These are phyloP conservation scores for Machimus atricapillus DNA, from an alignment of 2,888 invertebrate genomes.

Conservation along the genomic window DNA sequence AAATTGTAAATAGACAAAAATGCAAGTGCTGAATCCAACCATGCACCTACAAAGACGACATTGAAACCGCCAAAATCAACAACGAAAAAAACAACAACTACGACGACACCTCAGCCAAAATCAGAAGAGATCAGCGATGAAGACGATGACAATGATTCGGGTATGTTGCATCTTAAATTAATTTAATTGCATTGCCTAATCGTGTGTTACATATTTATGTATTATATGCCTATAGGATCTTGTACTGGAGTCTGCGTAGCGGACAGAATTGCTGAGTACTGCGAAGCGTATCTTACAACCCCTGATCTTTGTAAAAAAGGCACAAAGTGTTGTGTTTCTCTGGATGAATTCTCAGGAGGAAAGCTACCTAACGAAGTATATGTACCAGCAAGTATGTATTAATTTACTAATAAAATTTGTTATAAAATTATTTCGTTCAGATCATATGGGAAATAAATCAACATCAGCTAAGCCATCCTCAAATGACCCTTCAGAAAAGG, in stretches of 20 bases:
- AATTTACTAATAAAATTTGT: conserved; percentile 48
- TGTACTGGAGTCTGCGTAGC: conserved; percentile 88
- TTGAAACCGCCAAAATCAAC: conserved; percentile 54
- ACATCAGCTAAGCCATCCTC: conserved; percentile 62
- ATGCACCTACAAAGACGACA: conserved; percentile 53
- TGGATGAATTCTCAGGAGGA: conserved; percentile 73
- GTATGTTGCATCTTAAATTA: not conserved
- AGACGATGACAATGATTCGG: conserved; percentile 50
- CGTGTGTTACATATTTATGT: not conserved
- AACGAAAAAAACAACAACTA: conserved; percentile 54
- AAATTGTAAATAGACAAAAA: conserved; percentile 48
- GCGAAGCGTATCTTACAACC: conserved; percentile 81
- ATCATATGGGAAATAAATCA: conserved; percentile 55
- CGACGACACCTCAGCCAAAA: conserved; percentile 53
- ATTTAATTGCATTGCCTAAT: too few relatives aligned
- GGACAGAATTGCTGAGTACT: conserved; percentile 81
- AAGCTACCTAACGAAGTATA: conserved; percentile 76
- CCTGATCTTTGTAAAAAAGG: conserved; percentile 77
- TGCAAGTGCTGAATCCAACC: conserved; percentile 52
- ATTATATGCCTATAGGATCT: conserved; percentile 48
- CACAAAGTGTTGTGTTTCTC: conserved; percentile 81
- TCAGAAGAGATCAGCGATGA: conserved; percentile 52
- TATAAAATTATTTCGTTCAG: conserved; percentile 51
- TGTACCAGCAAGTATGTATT: conserved; percentile 69
- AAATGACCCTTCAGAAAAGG: conserved; percentile 26